These are phyloP conservation scores for Amiota communis DNA, from an alignment of 2,888 invertebrate species.

Conservation along the genomic window DNA sequence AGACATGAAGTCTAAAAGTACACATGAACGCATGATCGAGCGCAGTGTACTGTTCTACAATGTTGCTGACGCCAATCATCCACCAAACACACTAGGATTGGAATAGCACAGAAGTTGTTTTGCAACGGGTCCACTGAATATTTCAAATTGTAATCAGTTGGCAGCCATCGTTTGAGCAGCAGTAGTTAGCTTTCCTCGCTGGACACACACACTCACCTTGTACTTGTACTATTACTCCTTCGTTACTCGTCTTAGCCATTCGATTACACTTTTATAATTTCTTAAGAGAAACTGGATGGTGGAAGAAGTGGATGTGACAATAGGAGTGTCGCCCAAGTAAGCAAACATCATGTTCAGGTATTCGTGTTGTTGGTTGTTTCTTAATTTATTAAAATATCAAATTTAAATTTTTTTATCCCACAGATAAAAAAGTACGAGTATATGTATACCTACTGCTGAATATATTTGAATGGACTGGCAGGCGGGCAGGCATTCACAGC, in stretches of 20 bases:
- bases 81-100: conserved; percentile 15
- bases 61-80: conserved; percentile 51
- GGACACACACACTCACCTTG: too few species aligned
- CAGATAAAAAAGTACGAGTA: not conserved
- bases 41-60: not conserved
- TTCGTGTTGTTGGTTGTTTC: conserved; percentile 50
- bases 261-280: too few species aligned
- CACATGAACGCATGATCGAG: conserved; percentile 13
- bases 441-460: too few species aligned
- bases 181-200: too few species aligned
- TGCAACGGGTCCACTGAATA: conserved; percentile 54
- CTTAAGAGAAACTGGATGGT: too few species aligned
- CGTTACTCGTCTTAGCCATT: too few species aligned
- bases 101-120: conserved; percentile 24
- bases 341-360: conserved; percentile 42
- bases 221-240: too few species aligned
- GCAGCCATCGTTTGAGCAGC: conserved; percentile 52
- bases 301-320: conserved; percentile 37
- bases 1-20: conserved; percentile 28
- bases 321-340: too few species aligned
- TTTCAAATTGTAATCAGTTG: conserved; percentile 67
- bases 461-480: too few species aligned
- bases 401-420: conserved; percentile 46
- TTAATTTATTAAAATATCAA: conserved; percentile 61
- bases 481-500: too few species aligned